These are phyloP conservation scores for Etheostoma spectabile DNA, from an alignment of 2,113 vertebrate genomes.

Conservation along the genomic window DNA sequence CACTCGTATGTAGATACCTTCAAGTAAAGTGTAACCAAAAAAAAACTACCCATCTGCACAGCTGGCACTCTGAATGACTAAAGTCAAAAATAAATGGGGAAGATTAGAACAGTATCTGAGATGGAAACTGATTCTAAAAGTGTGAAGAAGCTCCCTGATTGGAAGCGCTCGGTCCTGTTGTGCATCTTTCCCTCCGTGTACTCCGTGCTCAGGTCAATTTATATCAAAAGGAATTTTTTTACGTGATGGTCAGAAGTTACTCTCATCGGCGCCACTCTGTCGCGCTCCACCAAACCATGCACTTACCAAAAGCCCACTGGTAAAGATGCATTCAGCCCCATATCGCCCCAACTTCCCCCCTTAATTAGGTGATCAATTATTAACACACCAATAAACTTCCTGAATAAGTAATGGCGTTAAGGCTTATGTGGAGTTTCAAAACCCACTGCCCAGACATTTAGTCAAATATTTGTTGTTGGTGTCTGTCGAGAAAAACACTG, in stretches of 20 bases:
- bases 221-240: slow-evolving; percentile 57
- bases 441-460: slow-evolving; percentile 74
- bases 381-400: slow-evolving; percentile 82
- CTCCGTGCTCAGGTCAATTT: slow-evolving; percentile 26
- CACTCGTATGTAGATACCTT: too few species aligned
- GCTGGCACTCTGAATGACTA: not conserved
- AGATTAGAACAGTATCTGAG: not conserved
- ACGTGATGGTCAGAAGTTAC: slow-evolving; percentile 69
- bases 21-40: not conserved
- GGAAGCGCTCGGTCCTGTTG: not conserved
- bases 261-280: slow-evolving; percentile 76
- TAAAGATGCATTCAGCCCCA: slow-evolving; percentile 78
- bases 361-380: slow-evolving; percentile 84
- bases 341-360: slow-evolving; percentile 74
- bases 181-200: slow-evolving; percentile 26
- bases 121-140: not conserved
- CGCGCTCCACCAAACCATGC: slow-evolving; percentile 80
- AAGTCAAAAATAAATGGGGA: not conserved
- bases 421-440: slow-evolving; percentile 73
- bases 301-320: slow-evolving; percentile 84
- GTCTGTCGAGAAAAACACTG: slow-evolving; percentile 56
- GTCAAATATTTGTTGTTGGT: slow-evolving; percentile 78
- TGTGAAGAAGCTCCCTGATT: not conserved
- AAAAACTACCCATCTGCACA: not conserved
- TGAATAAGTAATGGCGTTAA: slow-evolving; percentile 82